Conservation (phyloP, 2,797 vertebrate species). For the Sphenopsis melanotis region DNA sequence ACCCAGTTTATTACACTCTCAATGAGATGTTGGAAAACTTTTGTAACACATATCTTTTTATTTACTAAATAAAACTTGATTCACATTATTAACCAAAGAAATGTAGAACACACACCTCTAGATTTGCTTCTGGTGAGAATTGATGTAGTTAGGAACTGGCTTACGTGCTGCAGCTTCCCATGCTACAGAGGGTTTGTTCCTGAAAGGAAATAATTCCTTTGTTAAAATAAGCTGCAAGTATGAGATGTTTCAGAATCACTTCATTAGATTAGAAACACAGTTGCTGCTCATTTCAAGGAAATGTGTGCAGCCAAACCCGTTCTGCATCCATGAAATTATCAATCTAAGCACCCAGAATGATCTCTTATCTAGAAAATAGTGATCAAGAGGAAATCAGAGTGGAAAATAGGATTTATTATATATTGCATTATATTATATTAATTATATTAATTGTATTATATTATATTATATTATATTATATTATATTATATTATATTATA, state of each 20-base stretch:
- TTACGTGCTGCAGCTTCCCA: not conserved
- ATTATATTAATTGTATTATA: not conserved
- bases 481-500: not conserved
- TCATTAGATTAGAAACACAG: not conserved
- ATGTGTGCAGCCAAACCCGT: not conserved
- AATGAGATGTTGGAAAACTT: slow-evolving; percentile 53
- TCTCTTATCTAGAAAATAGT: not conserved
- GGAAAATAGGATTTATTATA: not conserved
- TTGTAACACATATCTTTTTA: not conserved
- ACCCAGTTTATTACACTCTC: slow-evolving; percentile 7
- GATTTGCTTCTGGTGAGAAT: not conserved
- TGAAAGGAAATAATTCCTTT: not conserved
- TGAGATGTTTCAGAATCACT: not conserved
- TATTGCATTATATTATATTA: not conserved
- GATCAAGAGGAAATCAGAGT: not conserved
- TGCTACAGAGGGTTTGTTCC: not conserved
- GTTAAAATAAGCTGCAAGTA: not conserved
- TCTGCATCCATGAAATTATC: not conserved
- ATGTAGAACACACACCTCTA: not conserved
- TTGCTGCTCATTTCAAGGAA: not conserved
- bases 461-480: too few species aligned
- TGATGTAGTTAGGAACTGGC: not conserved
- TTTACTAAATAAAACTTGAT: slow-evolving; percentile 32
- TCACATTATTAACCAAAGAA: not conserved
- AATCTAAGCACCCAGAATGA: not conserved